Base-by-base conservation (phyloP, 1,140 invertebrate species). In the Trypoxylus dichotomus region DNA sequence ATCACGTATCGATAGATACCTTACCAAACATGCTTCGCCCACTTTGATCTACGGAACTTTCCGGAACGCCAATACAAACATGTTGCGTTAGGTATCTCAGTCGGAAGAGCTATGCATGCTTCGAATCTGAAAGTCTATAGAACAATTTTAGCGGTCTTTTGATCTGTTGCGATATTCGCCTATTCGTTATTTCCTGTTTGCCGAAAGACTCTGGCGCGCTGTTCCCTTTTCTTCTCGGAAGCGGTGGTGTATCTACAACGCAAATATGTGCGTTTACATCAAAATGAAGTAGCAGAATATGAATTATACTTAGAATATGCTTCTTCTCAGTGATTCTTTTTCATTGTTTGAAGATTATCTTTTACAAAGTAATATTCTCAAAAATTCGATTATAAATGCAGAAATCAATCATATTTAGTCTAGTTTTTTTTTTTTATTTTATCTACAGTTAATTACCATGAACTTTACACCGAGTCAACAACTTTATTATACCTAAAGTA, bases 121-220 rank as follows among this genome's bases (percentile, higher is more conserved):
- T 3, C 19, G 21, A 24, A 63, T 63, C 60, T 63, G 19, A 63
- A 63, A 63, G 60, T 63, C 60, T 63, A 63, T 24, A 63, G 7
- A 63, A 63, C 60, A 27, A 63, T 63, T 63, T 63, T 63, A 63
- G 32, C 27, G 71, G 32, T 27, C 71, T 73, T 73, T 73, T 73
- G 29, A 42, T 73, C n/a, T 73, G 27, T 73, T 27, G 29, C 27
- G 71, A 19, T 25, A 73, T 41, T 73, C 71, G 7, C 11, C 63
- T 3, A 19, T 68, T 37, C 15, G 71, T 73, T 73, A 63, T 63
- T 63, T 63, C 60, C 60, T 63, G 60, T 63, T 24, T 27, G 60
- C n/a, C 6, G 6, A 24, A 63, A 27, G 60, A 27, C 19, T 3
- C 19, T 41, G 5, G 21, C 19, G 25, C 1, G 11, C 37, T 41